Evolutionary conservation across 2,888 invertebrate genomes (phyloP).

Genomic region (Andrena bucephala): DNA sequence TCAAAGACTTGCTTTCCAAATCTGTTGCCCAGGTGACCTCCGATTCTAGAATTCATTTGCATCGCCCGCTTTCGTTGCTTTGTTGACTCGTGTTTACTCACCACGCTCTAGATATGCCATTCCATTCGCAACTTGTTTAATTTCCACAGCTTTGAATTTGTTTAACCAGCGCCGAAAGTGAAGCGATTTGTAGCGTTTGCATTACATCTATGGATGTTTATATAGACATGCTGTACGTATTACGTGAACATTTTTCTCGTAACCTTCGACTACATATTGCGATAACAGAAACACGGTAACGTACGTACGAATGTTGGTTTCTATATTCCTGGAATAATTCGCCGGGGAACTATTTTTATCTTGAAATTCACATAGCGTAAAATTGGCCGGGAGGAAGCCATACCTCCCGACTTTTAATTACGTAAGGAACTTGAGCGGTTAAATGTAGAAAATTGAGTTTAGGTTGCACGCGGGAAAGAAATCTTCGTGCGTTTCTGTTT

Average conservation of each 20-base stretch:
- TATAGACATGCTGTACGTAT: background rate
- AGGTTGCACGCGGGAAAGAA: slow-evolving; percentile 29
- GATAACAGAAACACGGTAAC: background rate
- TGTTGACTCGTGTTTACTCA: slow-evolving; percentile 25
- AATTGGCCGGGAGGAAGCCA: slow-evolving; percentile 36
- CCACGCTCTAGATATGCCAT: background rate
- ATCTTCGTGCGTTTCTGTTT: slow-evolving; percentile 17
- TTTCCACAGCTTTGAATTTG: background rate
- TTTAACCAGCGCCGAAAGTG: background rate
- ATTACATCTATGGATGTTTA: background rate
- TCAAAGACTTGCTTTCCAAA: background rate
- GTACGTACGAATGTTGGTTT: background rate
- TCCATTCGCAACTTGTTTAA: slow-evolving; percentile 6
- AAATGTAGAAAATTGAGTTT: slow-evolving; percentile 31
- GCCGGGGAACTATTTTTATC: slow-evolving; percentile 17
- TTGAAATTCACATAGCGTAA: slow-evolving; percentile 37
- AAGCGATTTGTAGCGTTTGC: background rate
- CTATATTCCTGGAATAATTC: slow-evolving; percentile 3
- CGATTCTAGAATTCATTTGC: slow-evolving; percentile 2
- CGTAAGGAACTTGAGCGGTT: slow-evolving; percentile 33
- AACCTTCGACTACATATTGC: slow-evolving; percentile 3
- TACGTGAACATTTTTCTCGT: background rate
- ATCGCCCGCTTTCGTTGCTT: background rate
- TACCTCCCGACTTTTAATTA: slow-evolving; percentile 39
- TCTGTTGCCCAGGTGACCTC: no score